A percentile compares a stretch with the other conserved stretches of the same genome.
phyloP scores from a whole-genome alignment of 2,888 invertebrate genomes.

The Tridacna gigas region DNA sequence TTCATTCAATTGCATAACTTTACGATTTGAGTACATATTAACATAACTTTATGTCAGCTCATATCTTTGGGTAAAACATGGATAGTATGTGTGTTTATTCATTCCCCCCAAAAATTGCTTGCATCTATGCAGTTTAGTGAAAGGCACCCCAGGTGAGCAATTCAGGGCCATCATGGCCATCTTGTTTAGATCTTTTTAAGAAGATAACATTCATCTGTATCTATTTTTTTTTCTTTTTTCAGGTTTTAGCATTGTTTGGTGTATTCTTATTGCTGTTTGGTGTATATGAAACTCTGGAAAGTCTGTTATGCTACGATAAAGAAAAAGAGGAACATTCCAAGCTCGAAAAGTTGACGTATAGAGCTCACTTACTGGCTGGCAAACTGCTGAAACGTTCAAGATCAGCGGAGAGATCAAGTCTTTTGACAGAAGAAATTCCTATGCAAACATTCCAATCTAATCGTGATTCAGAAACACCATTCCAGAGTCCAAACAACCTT shows the following conservation, averaged over 20 bases:
- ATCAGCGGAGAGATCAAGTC: conserved; percentile 3
- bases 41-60: too few species aligned
- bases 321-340: conserved; percentile 79
- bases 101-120: too few species aligned
- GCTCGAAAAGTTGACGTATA: conserved; percentile 47
- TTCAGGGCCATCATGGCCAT: too few species aligned
- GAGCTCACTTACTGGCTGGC: conserved; percentile 57
- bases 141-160: too few species aligned
- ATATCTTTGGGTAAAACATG: too few species aligned
- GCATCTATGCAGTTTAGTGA: too few species aligned
- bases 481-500: background rate
- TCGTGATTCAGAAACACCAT: background rate
- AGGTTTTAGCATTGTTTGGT: conserved; percentile 78
- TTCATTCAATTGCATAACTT: too few species aligned
- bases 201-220: too few species aligned
- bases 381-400: conserved; percentile 26
- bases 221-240: conserved; percentile 46
- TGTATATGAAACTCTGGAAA: conserved; percentile 81
- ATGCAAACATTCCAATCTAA: conserved; percentile 56
- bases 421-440: conserved; percentile 55
- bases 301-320: conserved; percentile 80
- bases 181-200: too few species aligned
- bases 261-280: conserved; percentile 78
- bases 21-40: too few species aligned
- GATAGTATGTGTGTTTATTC: too few species aligned